These are phyloP conservation scores for Osmerus mordax DNA, from an alignment of 2,113 vertebrate species.

Conservation along the genomic window DNA sequence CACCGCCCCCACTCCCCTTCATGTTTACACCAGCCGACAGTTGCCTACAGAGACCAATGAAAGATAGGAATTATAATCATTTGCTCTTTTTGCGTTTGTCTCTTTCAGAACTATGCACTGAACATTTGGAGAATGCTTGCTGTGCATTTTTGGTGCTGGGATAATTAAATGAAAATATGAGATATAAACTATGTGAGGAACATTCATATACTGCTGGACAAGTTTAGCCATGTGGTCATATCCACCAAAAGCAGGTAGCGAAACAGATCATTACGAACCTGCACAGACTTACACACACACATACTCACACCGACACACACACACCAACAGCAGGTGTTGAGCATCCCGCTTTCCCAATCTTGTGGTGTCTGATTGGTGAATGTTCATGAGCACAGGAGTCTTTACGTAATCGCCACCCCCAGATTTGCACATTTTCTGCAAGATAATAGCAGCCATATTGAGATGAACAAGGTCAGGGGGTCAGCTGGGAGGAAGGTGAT, in stretches of 20 bases:
- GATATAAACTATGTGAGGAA: slow-evolving; percentile 12
- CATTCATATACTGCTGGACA: slow-evolving; percentile 6
- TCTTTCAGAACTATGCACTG: slow-evolving; percentile 26
- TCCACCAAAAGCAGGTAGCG: too few relatives aligned
- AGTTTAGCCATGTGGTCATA: slow-evolving; percentile 32
- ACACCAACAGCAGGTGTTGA: slow-evolving; percentile 35
- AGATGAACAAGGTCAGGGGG: slow-evolving; percentile 80
- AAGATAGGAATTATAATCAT: slow-evolving; percentile 44
- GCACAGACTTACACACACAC: slow-evolving; percentile 28
- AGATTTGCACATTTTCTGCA: slow-evolving; percentile 75
- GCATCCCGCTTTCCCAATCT: slow-evolving; percentile 35
- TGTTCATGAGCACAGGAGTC: slow-evolving; percentile 63
- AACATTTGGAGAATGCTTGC: slow-evolving; percentile 43
- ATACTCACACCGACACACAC: slow-evolving; percentile 26
- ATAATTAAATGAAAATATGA: slow-evolving; percentile 22
- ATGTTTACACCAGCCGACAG: slow-evolving; percentile 57
- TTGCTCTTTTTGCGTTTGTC: slow-evolving; percentile 31
- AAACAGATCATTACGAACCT: slow-evolving; percentile 15
- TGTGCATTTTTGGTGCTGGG: slow-evolving; percentile 29
- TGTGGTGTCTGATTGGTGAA: slow-evolving; percentile 56
- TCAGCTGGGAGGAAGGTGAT: slow-evolving; percentile 71
- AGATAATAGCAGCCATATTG: slow-evolving; percentile 79
- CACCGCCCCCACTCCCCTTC: slow-evolving; percentile 10
- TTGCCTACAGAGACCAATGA: slow-evolving; percentile 60
- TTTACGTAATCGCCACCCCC: slow-evolving; percentile 69